A percentile compares a stretch with the other conserved stretches of the same genome.
phyloP scores from a whole-genome alignment of 2,113 vertebrate genomes.

The Tachuris rubrigastra region DNA sequence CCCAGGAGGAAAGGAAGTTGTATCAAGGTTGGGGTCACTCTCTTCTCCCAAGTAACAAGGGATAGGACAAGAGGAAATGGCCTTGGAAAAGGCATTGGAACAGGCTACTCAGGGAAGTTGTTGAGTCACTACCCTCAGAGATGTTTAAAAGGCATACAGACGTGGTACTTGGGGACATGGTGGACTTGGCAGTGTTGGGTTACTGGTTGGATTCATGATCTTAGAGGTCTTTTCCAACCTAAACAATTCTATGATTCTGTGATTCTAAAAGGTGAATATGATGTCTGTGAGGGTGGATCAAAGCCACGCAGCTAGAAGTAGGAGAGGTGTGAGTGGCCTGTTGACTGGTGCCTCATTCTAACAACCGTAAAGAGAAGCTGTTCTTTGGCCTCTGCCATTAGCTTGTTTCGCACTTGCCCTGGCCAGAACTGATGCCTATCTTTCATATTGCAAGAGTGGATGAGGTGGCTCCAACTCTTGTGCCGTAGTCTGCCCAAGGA shows the following conservation, averaged over 20 bases:
- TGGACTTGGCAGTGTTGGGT: background rate
- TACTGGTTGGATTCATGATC: background rate
- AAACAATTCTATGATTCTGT: background rate
- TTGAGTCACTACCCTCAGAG: background rate
- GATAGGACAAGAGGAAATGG: background rate
- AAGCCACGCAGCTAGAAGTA: background rate
- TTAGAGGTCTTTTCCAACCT: background rate
- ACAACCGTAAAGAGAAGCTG: background rate
- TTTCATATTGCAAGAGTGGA: background rate
- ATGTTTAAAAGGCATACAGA: background rate
- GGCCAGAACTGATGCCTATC: background rate
- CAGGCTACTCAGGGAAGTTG: background rate
- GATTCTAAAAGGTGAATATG: background rate
- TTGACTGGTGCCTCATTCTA: background rate
- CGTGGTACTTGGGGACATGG: too few species aligned
- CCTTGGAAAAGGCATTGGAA: background rate
- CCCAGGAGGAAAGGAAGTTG: background rate
- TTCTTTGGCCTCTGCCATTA: background rate
- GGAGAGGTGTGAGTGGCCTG: background rate
- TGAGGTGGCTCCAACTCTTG: rapidly evolving
- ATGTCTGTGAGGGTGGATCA: background rate
- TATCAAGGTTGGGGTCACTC: rapidly evolving
- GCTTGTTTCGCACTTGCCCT: background rate
- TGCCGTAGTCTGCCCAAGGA: background rate
- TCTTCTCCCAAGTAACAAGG: background rate